phyloP scores from a whole-genome alignment of 1,140 invertebrate species.

The Maniola jurtina region DNA sequence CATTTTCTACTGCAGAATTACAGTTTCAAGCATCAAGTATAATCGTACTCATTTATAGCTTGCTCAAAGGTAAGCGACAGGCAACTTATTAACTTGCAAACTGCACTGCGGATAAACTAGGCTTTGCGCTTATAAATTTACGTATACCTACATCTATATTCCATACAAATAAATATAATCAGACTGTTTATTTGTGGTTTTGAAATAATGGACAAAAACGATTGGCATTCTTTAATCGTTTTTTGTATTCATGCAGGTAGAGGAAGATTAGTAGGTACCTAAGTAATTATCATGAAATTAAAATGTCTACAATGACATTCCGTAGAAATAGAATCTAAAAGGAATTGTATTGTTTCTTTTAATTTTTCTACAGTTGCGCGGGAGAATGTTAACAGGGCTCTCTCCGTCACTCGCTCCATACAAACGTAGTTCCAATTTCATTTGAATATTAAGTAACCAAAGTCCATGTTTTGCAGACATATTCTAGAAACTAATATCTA shows the following conservation, averaged over 20 bases:
- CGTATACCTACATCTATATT: conserved; percentile 3
- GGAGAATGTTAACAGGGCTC: too few species aligned
- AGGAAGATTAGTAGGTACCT: neutral
- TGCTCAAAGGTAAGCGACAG: conserved; percentile 6
- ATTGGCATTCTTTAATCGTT: too few species aligned
- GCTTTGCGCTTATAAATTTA: conserved; percentile 24
- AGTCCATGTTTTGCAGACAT: too few species aligned
- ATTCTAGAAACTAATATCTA: too few species aligned
- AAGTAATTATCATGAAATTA: neutral
- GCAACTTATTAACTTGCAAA: conserved; percentile 2
- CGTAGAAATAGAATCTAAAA: neutral
- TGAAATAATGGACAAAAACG: too few species aligned
- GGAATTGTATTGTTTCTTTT: conserved; percentile 8
- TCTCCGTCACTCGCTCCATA: too few species aligned
- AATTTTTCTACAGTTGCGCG: conserved; percentile 4
- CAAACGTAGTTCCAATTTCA: too few species aligned
- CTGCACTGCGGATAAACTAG: conserved; percentile 23
- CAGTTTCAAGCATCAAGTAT: neutral
- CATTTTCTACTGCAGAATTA: neutral
- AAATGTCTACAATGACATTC: neutral
- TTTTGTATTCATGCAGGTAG: neutral
- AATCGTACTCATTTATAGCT: neutral
- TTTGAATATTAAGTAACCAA: too few species aligned
- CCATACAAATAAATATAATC: too few species aligned
- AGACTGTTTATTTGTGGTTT: too few species aligned